Evolutionary conservation across 1,140 invertebrate genomes (phyloP).

Genomic region (Apocrypta bakeri): DNA sequence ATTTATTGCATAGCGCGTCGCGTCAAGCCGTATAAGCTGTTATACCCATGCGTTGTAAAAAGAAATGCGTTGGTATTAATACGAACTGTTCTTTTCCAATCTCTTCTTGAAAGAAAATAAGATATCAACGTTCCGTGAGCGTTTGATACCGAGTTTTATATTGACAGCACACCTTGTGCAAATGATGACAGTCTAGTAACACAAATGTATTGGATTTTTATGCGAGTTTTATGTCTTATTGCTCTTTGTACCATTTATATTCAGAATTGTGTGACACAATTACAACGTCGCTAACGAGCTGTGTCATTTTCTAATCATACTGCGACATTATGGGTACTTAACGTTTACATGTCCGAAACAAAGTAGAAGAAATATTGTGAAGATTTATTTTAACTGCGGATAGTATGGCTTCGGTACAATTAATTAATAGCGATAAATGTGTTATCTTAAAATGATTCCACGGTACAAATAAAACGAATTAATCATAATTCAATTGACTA

Average conservation of each 20-base stretch:
- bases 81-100: not conserved
- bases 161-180: too few species aligned
- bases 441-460: too few species aligned
- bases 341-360: not conserved
- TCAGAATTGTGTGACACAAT: not conserved
- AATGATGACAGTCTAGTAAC: not conserved
- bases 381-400: too few species aligned
- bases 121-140: too few species aligned
- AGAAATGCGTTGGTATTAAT: constrained; percentile 2
- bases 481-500: too few species aligned
- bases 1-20: constrained; percentile 12
- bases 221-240: not conserved
- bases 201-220: not conserved
- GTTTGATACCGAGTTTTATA: not conserved
- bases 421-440: too few species aligned
- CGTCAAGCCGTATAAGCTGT: not conserved
- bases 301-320: not conserved
- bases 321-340: not conserved
- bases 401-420: too few species aligned
- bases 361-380: too few species aligned
- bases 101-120: not conserved
- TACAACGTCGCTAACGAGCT: not conserved
- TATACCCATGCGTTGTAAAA: constrained; percentile 20
- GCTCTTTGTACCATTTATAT: not conserved
- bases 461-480: too few species aligned